Conservation (phyloP, 1,140 invertebrate genomes). For the Bombus pyrosoma region DNA sequence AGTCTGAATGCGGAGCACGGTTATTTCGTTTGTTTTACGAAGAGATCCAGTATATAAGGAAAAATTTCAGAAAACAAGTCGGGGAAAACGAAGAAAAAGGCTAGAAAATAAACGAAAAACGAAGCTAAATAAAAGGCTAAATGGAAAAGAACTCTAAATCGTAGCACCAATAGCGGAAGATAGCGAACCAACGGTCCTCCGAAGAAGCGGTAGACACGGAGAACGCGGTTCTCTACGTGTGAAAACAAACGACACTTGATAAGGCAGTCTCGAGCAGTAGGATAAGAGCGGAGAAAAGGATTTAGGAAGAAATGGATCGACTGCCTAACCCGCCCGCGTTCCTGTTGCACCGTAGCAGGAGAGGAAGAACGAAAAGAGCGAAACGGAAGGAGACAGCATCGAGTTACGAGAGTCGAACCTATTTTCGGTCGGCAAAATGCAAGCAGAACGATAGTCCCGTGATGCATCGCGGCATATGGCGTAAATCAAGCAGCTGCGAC, state of each 20-base stretch:
- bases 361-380: constrained; percentile 7
- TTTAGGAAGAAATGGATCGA: constrained; percentile 48
- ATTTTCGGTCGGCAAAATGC: constrained; percentile 75
- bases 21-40: too few species aligned
- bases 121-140: too few species aligned
- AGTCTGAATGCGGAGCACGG: too few species aligned
- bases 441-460: constrained; percentile 75
- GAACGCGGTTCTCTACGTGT: constrained; percentile 16
- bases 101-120: too few species aligned
- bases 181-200: too few species aligned
- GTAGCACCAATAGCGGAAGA: neutral
- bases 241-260: constrained; percentile 57
- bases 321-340: neutral
- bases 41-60: too few species aligned
- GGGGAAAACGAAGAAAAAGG: too few species aligned
- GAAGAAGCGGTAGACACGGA: constrained; percentile 31
- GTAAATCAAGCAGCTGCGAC: constrained; percentile 80
- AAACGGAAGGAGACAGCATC: constrained; percentile 50
- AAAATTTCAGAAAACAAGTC: too few species aligned
- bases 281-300: constrained; percentile 57
- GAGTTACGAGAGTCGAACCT: constrained; percentile 66
- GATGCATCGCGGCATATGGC: constrained; percentile 75
- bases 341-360: neutral
- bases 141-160: neutral
- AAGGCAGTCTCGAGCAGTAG: constrained; percentile 10